Percentiles rank a stretch among this genome's conserved stretches.
Evolutionary conservation across 2,797 vertebrate species (phyloP).

Genomic region (Craterocephalus amniculus): DNA sequence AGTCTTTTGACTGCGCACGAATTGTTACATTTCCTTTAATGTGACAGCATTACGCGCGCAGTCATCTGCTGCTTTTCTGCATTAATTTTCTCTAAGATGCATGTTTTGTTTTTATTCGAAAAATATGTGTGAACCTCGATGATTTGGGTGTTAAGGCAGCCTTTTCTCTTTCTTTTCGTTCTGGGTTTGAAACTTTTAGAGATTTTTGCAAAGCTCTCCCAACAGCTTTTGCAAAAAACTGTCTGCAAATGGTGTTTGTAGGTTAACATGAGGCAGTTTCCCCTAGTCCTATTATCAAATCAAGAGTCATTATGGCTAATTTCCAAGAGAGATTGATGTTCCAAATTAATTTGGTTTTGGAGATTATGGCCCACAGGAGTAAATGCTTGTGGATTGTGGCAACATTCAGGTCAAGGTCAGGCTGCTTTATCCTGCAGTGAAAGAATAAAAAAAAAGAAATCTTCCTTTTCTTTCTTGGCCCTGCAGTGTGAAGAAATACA

Average conservation of each 20-base stretch:
- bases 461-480: constrained; percentile 28
- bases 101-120: background rate
- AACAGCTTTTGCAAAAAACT: constrained; percentile 46
- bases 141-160: background rate
- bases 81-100: background rate
- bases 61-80: background rate
- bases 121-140: background rate
- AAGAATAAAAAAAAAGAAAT: constrained; percentile 12
- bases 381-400: constrained; percentile 72
- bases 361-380: constrained; percentile 79
- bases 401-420: constrained; percentile 84
- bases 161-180: constrained; percentile 19
- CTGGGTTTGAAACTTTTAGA: constrained; percentile 57
- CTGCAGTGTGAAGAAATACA: constrained; percentile 22
- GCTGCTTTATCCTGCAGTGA: constrained; percentile 60
- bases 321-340: constrained; percentile 75
- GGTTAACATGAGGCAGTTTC: constrained; percentile 72
- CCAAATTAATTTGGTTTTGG: constrained; percentile 80
- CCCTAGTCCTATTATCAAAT: constrained; percentile 77
- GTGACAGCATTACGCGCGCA: constrained; percentile 11
- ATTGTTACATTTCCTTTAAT: constrained; percentile 29
- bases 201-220: constrained; percentile 34
- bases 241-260: constrained; percentile 77
- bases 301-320: constrained; percentile 71
- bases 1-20: constrained; percentile 30